phyloP scores from a whole-genome alignment of 64 coral and sea anemone genomes.

The Porites australiensis region DNA sequence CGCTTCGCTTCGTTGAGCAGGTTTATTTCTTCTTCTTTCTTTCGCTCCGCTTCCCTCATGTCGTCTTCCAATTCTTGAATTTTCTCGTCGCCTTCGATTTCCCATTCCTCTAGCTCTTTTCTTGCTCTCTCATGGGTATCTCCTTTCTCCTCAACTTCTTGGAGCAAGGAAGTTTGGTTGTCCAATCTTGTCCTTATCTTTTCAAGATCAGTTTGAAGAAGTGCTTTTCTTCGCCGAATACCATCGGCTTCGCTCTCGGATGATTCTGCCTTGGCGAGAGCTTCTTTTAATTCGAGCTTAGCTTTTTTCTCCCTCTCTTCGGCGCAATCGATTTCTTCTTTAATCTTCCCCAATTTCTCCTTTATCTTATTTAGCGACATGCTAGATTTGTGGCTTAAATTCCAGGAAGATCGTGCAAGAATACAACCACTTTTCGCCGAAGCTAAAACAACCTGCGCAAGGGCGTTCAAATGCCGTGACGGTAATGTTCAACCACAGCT shows the following conservation, averaged over 20 bases:
- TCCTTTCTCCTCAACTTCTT: neutral
- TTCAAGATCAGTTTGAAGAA: conserved; percentile 24
- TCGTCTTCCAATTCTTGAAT: neutral
- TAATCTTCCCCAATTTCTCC: conserved; percentile 30
- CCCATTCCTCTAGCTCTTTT: conserved; percentile 54
- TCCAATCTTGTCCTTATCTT: conserved; percentile 3
- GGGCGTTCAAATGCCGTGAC: neutral
- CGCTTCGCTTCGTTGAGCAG: conserved; percentile 36
- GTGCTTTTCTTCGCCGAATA: conserved; percentile 20
- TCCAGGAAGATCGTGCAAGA: conserved; percentile 14
- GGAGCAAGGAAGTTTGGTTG: conserved; percentile 18
- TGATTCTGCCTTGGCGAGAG: neutral
- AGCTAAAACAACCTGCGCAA: neutral
- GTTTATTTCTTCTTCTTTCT: conserved; percentile 5
- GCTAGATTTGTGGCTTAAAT: conserved; percentile 1
- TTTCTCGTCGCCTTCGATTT: conserved; percentile 68
- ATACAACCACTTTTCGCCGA: neutral
- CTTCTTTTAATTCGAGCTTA: conserved; percentile 36
- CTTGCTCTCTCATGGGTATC: conserved; percentile 27
- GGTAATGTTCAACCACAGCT: conserved; percentile 1
- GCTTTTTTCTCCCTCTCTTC: conserved; percentile 65
- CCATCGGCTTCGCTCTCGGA: conserved; percentile 14
- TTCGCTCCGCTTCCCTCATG: neutral
- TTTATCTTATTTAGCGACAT: conserved; percentile 50
- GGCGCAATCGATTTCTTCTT: conserved; percentile 49